Conservation (phyloP, 1,140 invertebrate genomes). For the Drosophila ananassae region DNA sequence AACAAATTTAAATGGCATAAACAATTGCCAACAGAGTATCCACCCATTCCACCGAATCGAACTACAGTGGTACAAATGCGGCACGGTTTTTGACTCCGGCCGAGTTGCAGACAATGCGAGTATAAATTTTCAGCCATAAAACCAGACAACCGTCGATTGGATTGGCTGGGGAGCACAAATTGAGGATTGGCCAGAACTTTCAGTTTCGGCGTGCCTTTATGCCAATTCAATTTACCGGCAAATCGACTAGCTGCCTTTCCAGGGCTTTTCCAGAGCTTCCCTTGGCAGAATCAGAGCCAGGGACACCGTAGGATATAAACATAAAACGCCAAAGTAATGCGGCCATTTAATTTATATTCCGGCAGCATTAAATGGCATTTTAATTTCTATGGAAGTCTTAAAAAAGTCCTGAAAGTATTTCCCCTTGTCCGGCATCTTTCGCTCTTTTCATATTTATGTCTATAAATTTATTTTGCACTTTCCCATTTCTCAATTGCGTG, state of each 20-base stretch:
- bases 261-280: not conserved
- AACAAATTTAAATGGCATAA: constrained; percentile 59
- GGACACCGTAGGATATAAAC: constrained; percentile 43
- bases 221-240: constrained; percentile 61
- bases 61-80: constrained; percentile 39
- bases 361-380: constrained; percentile 55
- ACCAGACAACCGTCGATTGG: constrained; percentile 21
- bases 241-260: constrained; percentile 18
- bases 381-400: constrained; percentile 62
- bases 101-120: constrained; percentile 21
- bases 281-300: not conserved
- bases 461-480: constrained; percentile 61
- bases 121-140: constrained; percentile 43
- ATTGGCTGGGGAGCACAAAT: constrained; percentile 18
- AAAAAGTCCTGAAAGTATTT: constrained; percentile 37
- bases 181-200: constrained; percentile 24
- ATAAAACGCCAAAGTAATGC: constrained; percentile 45
- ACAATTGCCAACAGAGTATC: constrained; percentile 58
- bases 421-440: not conserved
- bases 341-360: constrained; percentile 57
- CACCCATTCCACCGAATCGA: not conserved
- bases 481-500: constrained; percentile 55
- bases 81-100: constrained; percentile 41
- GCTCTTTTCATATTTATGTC: constrained; percentile 51
- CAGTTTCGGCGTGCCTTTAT: constrained; percentile 49